These are phyloP conservation scores for Siphamia tubifer DNA, from an alignment of 2,113 vertebrate genomes.

Conservation along the genomic window DNA sequence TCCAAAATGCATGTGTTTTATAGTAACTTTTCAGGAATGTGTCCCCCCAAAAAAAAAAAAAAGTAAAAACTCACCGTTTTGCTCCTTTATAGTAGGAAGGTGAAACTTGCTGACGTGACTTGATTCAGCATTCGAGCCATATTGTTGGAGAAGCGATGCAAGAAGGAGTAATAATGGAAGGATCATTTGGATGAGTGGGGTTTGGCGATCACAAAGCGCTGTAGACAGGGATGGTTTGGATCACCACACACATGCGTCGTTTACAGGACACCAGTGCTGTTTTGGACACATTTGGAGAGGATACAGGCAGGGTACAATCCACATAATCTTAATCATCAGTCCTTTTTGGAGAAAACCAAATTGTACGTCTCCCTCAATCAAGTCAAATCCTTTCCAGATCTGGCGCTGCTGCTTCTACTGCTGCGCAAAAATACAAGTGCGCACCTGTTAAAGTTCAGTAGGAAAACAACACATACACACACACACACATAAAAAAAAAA, in stretches of 20 bases:
- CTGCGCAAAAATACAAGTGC: constrained; percentile 60
- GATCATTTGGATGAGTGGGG: constrained; percentile 92
- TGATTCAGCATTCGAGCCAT: constrained; percentile 87
- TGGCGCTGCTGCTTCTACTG: constrained; percentile 30
- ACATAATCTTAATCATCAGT: constrained; percentile 89
- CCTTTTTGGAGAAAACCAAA: constrained; percentile 48
- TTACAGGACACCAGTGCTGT: constrained; percentile 83
- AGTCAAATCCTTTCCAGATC: constrained; percentile 44
- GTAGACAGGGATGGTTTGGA: constrained; percentile 76
- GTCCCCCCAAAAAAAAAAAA: no score
- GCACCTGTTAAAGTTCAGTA: constrained; percentile 85
- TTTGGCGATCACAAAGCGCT: constrained; percentile 64
- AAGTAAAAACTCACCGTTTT: constrained; percentile 85
- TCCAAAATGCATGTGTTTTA: not conserved
- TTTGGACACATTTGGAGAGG: constrained; percentile 84
- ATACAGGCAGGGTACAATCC: constrained; percentile 86
- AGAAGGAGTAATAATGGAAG: constrained; percentile 90
- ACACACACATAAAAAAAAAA: no score
- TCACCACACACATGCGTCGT: constrained; percentile 84
- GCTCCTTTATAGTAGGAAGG: constrained; percentile 87
- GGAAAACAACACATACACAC: no score
- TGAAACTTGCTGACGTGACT: constrained; percentile 89
- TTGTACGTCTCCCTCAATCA: constrained; percentile 69
- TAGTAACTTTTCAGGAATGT: not conserved
- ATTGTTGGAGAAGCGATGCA: constrained; percentile 87